Evolutionary conservation across 1,140 invertebrate genomes (phyloP).

Genomic region (Mamestra configurata): DNA sequence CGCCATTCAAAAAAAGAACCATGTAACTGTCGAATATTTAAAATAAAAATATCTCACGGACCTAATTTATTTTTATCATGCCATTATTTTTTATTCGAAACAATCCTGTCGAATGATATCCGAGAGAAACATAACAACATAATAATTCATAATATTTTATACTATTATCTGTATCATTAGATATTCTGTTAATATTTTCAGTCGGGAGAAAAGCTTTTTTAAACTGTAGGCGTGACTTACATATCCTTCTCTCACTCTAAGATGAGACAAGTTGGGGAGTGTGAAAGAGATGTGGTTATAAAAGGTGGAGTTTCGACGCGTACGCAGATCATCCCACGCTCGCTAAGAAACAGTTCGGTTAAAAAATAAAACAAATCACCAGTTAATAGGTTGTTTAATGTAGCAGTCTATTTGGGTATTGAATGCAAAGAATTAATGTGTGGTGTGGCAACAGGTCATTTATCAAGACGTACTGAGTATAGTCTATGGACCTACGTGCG

Average conservation of each 20-base stretch:
- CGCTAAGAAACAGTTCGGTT: constrained; percentile 46
- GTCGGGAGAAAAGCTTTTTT: constrained; percentile 49
- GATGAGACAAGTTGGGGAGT: neutral
- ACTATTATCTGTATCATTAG: constrained; percentile 40
- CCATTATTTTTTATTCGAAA: constrained; percentile 53
- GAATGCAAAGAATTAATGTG: constrained; percentile 54
- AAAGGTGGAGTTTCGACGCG: constrained; percentile 65
- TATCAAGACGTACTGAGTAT: constrained; percentile 38
- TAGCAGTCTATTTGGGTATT: constrained; percentile 53
- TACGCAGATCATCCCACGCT: constrained; percentile 64
- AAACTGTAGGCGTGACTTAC: constrained; percentile 47
- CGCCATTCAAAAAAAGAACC: constrained; percentile 18
- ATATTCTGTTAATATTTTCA: constrained; percentile 37
- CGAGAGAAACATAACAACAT: constrained; percentile 48
- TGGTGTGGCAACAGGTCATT: constrained; percentile 35
- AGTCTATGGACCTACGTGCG: neutral
- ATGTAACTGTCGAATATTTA: constrained; percentile 36
- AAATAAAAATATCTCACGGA: constrained; percentile 31
- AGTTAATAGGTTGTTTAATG: constrained; percentile 67
- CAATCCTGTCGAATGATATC: constrained; percentile 50
- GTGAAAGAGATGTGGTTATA: constrained; percentile 52
- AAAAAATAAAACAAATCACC: constrained; percentile 66
- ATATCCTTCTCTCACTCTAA: constrained; percentile 53
- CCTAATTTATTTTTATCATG: constrained; percentile 51
- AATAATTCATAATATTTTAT: constrained; percentile 57